Evolutionary conservation across 2,113 vertebrate genomes (phyloP), one percentile per base, ranked within the genome.

Genomic region (Urocynchramus pylzowi): DNA sequence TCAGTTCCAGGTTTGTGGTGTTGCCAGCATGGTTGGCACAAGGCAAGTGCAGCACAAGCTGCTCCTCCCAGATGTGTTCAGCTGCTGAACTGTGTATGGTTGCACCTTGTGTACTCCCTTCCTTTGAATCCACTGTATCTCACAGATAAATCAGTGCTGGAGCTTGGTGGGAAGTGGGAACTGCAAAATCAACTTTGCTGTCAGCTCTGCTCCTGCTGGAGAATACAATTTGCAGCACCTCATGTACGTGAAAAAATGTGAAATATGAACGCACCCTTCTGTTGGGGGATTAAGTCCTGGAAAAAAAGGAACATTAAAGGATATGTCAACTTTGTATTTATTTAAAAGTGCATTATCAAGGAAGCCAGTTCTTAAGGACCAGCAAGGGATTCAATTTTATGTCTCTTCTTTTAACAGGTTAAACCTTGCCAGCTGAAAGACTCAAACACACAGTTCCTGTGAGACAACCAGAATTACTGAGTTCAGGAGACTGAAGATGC

Each of bases 401-500:
- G 33, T 89, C 42, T 97, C 52, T 96, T 85, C 41, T 97, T 85
- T 97, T 97, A 93, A 97, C 98, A 99, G 99, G 98, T 99, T 99
- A 98, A 98, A 97, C 97, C 91, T 97, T 97, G 96, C 97, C 96
- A 94, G 94, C 97, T 98, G 98, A 96, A 98, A 98, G 97, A 90
- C 97, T 97, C 97, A 97, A 98, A 92, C 77, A 31, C 97, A 96
- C 85, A 93, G 88, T 96, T 98, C 97, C 97, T 96, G 96, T 95
- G 98, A 97, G 98, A 94, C 98, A 98, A 98, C 96, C 97, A 98
- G 97, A 98, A 95, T 96, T 96, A 82, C 96, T 98, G 97, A 98
- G 96, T 97, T 97, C 88, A 92, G 97, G 98, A 87, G 97, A 95
- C 97, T 98, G 98, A 99, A 99, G 98, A 99, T 99, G 99, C 97